Percentiles rank a stretch among this genome's conserved stretches.
phyloP scores from a whole-genome alignment of 2,888 invertebrate species.

The Steinernema scapterisci region DNA sequence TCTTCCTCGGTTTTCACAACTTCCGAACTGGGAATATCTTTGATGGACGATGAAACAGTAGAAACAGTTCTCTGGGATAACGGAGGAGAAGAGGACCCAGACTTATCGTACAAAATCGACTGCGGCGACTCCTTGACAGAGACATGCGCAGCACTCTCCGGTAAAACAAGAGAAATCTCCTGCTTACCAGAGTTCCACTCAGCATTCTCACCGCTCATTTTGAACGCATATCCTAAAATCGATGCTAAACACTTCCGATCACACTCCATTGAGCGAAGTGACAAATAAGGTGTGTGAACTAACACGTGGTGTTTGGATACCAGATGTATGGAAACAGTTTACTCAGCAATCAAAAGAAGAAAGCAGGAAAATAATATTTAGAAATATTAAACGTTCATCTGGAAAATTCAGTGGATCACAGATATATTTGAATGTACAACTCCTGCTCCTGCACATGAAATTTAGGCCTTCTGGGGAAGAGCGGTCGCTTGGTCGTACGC shows the following conservation, averaged over 20 bases:
- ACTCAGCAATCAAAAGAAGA: neutral
- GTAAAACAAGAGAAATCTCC: no score
- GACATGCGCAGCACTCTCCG: no score
- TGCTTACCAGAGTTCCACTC: neutral
- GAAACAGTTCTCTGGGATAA: no score
- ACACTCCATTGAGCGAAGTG: neutral
- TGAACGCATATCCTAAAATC: neutral
- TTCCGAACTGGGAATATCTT: no score
- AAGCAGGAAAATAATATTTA: no score
- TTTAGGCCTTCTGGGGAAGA: conserved; percentile 42
- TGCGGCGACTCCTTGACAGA: no score
- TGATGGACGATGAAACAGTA: no score
- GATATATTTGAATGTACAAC: neutral
- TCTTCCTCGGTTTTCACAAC: no score
- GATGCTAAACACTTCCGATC: neutral
- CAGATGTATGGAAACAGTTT: no score
- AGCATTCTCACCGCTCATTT: neutral
- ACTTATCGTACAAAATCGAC: no score
- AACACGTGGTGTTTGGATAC: neutral
- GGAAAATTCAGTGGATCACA: neutral
- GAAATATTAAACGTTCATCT: neutral
- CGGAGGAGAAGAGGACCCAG: no score
- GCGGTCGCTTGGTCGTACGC: conserved; percentile 45
- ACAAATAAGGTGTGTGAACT: neutral
- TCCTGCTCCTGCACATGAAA: neutral